phyloP scores from a whole-genome alignment of 2,888 invertebrate species.

The Patella ulyssiponensis region DNA sequence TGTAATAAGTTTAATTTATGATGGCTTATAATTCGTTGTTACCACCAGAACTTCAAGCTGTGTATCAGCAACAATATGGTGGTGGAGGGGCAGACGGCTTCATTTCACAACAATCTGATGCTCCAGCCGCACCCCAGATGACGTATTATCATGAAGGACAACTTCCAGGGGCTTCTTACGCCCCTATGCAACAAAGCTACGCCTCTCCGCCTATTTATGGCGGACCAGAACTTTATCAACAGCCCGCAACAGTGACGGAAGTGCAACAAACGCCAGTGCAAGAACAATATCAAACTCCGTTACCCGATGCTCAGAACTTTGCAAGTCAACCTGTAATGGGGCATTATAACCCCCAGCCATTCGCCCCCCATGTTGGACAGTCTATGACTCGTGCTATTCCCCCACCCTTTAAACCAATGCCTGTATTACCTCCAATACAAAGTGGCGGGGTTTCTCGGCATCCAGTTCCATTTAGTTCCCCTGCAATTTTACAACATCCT shows the following conservation, averaged over 20 bases:
- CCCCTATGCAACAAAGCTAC: too few species aligned
- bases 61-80: not conserved
- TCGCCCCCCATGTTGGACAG: not conserved
- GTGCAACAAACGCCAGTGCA: too few species aligned
- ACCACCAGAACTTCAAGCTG: not conserved
- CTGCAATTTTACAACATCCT: not conserved
- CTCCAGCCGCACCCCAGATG: not conserved
- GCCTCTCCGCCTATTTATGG: too few species aligned
- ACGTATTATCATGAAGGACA: not conserved
- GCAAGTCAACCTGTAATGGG: not conserved
- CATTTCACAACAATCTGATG: not conserved
- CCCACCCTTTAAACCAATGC: not conserved
- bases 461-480: not conserved
- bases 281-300: not conserved
- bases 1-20: not conserved
- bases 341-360: not conserved
- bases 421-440: not conserved
- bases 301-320: not conserved
- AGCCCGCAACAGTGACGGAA: too few species aligned
- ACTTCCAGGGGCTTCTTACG: not conserved
- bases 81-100: not conserved
- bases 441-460: not conserved
- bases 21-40: not conserved
- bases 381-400: not conserved
- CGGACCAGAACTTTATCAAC: too few species aligned